A percentile compares a stretch with the other conserved stretches of the same genome.
These are phyloP conservation scores for Corapipo altera DNA, from an alignment of 2,113 vertebrate species.

Conservation along the genomic window DNA sequence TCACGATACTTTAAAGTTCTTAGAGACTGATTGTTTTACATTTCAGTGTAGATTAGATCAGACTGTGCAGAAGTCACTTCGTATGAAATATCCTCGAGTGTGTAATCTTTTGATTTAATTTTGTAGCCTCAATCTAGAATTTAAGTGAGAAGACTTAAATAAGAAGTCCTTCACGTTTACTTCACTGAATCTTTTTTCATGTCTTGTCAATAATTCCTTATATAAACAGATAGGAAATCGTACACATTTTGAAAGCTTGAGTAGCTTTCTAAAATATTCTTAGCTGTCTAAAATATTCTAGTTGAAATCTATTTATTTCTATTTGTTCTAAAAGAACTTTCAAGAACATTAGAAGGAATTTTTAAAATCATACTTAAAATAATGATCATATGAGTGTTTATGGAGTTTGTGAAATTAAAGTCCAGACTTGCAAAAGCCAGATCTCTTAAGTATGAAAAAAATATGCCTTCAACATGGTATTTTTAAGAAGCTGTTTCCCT, in stretches of 20 bases:
- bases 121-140: slow-evolving; percentile 6
- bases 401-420: neutral
- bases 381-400: neutral
- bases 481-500: neutral
- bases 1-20: neutral
- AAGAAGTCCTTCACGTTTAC: neutral
- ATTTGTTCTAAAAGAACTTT: neutral
- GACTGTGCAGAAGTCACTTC: neutral
- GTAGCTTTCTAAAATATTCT: neutral
- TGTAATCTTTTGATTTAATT: slow-evolving; percentile 52
- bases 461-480: neutral
- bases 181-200: neutral
- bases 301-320: neutral
- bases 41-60: slow-evolving; percentile 27
- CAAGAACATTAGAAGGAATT: neutral
- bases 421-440: neutral
- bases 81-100: neutral
- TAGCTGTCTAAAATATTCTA: neutral
- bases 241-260: neutral
- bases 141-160: neutral
- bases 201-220: slow-evolving; percentile 1
- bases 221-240: neutral
- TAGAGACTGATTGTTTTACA: neutral
- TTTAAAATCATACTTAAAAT: neutral
- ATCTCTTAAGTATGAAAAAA: neutral